Base-by-base conservation (phyloP, 2,797 vertebrate species). In the Macroramphosus scolopax region DNA sequence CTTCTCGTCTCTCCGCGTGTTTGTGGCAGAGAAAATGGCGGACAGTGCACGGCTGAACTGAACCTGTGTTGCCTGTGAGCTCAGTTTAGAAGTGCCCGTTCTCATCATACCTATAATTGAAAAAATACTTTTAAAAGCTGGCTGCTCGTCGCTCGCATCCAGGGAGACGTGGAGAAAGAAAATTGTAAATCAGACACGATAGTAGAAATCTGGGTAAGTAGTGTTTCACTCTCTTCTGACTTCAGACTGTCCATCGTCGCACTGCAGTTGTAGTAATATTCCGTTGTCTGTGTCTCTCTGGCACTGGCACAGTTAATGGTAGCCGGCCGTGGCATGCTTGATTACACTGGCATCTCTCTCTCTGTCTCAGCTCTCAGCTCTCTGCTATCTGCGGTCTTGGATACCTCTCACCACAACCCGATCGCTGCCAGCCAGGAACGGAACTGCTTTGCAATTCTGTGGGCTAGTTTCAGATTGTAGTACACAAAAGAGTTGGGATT, bases 1-100 rank as follows among this genome's bases (percentile, higher is more conserved):
- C 47, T 48, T 88, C 84, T 87, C 38, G 31, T 36, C 39, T 65
- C 39, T 87, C 80, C 80, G 87, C 84, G 89, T 82, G 80, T 89
- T 84, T 89, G 87, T 78, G 88, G 83, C 77, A 87, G 85, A 91
- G 92, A 93, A 98, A 95, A 96, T 95, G 93, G 93, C 93, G 90
- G 92, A 92, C 87, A 68, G 85, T 77, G 84, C 88, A 68, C 85
- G n/a, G 80, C 89, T 91, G 89, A 91, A 85, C 90, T 91, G 88
- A 91, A 87, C 84, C 86, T 77, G 88, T 87, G 81, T 89, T 87
- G 87, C 88, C 87, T 90, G n/a, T 77, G 87, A 71, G 89, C 78
- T 91, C 84, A 85, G 83, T 87, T 88, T 81, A 84, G 84, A 89
- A 92, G 84, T 85, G 87, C 83, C 89, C 87, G 81, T 91, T 73